Evolutionary conservation across 2,888 invertebrate genomes (phyloP).

Genomic region (Drosophila kanekoi): DNA sequence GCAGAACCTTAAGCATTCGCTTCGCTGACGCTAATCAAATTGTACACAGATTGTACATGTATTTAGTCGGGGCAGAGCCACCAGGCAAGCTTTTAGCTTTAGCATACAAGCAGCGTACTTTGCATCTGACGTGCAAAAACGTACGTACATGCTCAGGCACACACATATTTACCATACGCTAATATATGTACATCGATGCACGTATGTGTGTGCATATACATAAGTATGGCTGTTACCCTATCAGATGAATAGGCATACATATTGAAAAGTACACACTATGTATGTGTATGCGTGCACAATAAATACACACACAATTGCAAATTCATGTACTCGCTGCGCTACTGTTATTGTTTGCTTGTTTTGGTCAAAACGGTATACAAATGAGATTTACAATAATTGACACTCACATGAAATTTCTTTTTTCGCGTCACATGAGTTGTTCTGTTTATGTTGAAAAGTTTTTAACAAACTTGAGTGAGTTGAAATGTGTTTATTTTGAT

Average conservation of each 20-base stretch:
- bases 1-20: neutral
- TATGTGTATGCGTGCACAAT: constrained; percentile 3
- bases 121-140: constrained; percentile 21
- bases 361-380: constrained; percentile 33
- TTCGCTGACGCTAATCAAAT: constrained; percentile 24
- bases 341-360: constrained; percentile 52
- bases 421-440: constrained; percentile 30
- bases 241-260: constrained; percentile 24
- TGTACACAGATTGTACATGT: constrained; percentile 17
- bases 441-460: constrained; percentile 1
- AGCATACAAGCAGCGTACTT: constrained; percentile 36
- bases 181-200: constrained; percentile 1
- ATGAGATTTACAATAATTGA: constrained; percentile 23
- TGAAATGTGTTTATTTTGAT: constrained; percentile 39
- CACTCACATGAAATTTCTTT: constrained; percentile 18
- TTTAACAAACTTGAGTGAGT: constrained; percentile 13
- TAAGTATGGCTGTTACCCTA: constrained; percentile 19
- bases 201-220: neutral
- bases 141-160: constrained; percentile 8
- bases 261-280: neutral
- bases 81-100: constrained; percentile 40
- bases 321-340: constrained; percentile 8
- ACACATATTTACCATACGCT: constrained; percentile 2
- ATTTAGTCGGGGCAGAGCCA: constrained; percentile 31
- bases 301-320: constrained; percentile 35